These are phyloP conservation scores for Lithosia quadra DNA, from an alignment of 2,888 invertebrate species.

Conservation along the genomic window DNA sequence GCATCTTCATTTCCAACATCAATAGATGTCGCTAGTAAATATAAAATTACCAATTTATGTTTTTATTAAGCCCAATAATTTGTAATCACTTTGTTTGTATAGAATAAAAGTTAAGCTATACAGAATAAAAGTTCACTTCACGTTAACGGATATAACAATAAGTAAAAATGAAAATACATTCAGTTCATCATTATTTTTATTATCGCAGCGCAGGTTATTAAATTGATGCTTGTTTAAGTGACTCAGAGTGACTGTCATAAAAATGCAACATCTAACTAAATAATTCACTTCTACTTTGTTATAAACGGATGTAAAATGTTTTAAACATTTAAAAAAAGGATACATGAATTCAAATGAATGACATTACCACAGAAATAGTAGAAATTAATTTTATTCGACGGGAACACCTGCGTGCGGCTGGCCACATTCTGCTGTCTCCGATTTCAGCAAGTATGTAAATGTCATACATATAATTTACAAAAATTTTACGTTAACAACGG, in stretches of 20 bases:
- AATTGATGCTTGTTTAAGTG: not conserved
- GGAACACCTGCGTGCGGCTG: slow-evolving; percentile 75
- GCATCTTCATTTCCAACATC: not conserved
- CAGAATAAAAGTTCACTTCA: no score
- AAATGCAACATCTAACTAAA: no score
- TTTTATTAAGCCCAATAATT: not conserved
- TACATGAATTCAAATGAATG: slow-evolving; percentile 5
- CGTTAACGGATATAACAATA: no score
- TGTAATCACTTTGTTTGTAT: no score
- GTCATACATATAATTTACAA: slow-evolving; percentile 77
- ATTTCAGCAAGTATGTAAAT: slow-evolving; percentile 87
- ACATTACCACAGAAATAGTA: slow-evolving; percentile 41
- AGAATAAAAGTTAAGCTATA: no score
- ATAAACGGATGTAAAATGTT: not conserved
- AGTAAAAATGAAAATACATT: no score
- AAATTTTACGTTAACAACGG: slow-evolving; percentile 60
- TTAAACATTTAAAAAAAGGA: not conserved
- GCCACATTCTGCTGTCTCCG: slow-evolving; percentile 84
- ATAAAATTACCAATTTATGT: no score
- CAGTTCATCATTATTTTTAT: no score
- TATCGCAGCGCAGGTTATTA: no score
- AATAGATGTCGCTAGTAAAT: slow-evolving; percentile 29
- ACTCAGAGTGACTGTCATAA: not conserved
- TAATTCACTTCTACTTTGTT: not conserved
- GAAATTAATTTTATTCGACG: slow-evolving; percentile 64